Conservation (phyloP, 2,113 vertebrate genomes). For the Thalassarche chlororhynchos region DNA sequence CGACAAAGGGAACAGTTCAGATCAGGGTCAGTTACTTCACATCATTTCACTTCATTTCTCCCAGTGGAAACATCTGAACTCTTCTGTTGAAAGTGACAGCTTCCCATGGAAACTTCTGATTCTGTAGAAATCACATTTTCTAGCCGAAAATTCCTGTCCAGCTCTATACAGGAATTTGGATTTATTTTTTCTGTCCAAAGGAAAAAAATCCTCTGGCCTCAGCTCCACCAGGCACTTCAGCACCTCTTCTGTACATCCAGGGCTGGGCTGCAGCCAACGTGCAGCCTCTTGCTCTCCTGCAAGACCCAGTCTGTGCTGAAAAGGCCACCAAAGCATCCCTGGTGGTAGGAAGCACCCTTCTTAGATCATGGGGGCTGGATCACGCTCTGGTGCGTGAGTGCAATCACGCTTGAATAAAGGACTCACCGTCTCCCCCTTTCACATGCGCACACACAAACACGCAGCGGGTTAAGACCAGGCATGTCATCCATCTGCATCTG, state of each 20-base stretch:
- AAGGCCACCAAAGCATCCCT: background rate
- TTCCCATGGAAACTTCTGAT: slow-evolving; percentile 2
- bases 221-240: background rate
- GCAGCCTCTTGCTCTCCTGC: background rate
- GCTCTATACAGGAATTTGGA: background rate
- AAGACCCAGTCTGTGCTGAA: background rate
- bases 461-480: background rate
- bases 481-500: background rate
- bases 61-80: background rate
- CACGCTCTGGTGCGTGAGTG: background rate
- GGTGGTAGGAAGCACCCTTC: background rate
- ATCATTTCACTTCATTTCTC: background rate
- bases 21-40: background rate
- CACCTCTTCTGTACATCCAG: background rate
- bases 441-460: background rate
- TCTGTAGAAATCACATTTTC: slow-evolving; percentile 7
- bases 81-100: background rate
- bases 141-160: background rate
- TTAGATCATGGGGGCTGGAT: background rate
- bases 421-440: background rate
- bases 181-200: background rate
- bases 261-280: background rate
- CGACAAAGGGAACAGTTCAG: background rate
- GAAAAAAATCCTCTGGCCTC: background rate
- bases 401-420: background rate